phyloP scores from a whole-genome alignment of 1,140 invertebrate genomes.

The Eulimnadia texana region DNA sequence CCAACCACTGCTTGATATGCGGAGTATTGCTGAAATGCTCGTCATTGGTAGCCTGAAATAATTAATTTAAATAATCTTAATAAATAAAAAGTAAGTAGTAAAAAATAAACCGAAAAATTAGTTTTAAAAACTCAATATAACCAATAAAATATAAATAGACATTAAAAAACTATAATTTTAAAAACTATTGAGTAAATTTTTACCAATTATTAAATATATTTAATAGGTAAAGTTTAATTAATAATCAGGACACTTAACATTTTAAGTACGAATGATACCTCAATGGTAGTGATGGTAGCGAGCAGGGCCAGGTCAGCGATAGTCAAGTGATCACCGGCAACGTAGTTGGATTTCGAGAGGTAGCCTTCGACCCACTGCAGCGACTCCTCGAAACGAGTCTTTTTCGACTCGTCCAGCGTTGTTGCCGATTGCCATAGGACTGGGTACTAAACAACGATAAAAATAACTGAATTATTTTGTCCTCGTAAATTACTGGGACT shows the following conservation, averaged over 20 bases:
- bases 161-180: too few species aligned
- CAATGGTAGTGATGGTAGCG: slow-evolving; percentile 9
- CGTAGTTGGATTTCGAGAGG: slow-evolving; percentile 26
- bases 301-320: slow-evolving; percentile 11
- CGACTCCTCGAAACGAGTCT: slow-evolving; percentile 26
- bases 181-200: neutral
- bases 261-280: too few species aligned
- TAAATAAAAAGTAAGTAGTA: neutral
- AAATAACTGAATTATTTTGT: neutral
- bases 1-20: slow-evolving; percentile 47
- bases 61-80: neutral
- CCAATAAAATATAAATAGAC: neutral
- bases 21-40: slow-evolving; percentile 41
- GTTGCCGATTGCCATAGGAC: slow-evolving; percentile 20
- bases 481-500: too few species aligned
- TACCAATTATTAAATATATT: neutral
- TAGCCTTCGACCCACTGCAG: slow-evolving; percentile 28
- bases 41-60: slow-evolving; percentile 42
- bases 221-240: neutral
- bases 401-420: slow-evolving; percentile 19
- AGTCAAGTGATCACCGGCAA: slow-evolving; percentile 25
- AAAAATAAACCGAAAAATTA: neutral
- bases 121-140: neutral
- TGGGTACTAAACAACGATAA: slow-evolving; percentile 36
- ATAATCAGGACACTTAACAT: too few species aligned